Percentiles rank a stretch among this genome's conserved stretches.
These are phyloP conservation scores for Chrysomallon squamiferum DNA, from an alignment of 1,140 invertebrate genomes.

Conservation along the genomic window DNA sequence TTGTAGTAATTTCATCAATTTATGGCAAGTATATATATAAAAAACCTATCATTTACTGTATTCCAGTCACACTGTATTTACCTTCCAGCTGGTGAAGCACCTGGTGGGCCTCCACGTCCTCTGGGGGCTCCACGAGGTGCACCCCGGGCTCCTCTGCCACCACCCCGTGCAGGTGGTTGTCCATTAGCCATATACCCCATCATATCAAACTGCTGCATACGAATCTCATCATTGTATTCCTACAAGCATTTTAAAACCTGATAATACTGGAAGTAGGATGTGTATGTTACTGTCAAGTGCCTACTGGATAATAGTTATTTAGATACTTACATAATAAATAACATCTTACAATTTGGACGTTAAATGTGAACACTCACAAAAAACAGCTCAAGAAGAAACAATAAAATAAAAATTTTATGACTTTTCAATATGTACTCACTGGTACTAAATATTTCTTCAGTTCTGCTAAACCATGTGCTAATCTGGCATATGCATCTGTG, in stretches of 20 bases:
- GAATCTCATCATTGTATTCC: constrained; percentile 80
- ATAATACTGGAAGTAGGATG: not conserved
- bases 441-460: constrained; percentile 68
- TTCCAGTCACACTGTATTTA: no score
- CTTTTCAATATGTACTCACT: constrained; percentile 39
- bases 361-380: no score
- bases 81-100: no score
- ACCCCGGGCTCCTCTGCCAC: constrained; percentile 30
- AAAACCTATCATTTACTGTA: no score
- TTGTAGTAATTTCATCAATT: no score
- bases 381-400: no score
- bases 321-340: no score
- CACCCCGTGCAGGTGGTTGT: constrained; percentile 19
- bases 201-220: constrained; percentile 78
- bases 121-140: constrained; percentile 10
- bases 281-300: not conserved
- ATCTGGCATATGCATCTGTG: constrained; percentile 88
- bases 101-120: not conserved
- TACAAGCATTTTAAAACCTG: constrained; percentile 24
- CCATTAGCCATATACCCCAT: constrained; percentile 65
- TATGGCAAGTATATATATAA: no score
- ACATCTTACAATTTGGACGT: no score
- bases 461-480: constrained; percentile 87
- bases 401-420: no score
- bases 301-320: no score